Conservation (phyloP, 2,113 vertebrate species). For the Excalfactoria chinensis region DNA sequence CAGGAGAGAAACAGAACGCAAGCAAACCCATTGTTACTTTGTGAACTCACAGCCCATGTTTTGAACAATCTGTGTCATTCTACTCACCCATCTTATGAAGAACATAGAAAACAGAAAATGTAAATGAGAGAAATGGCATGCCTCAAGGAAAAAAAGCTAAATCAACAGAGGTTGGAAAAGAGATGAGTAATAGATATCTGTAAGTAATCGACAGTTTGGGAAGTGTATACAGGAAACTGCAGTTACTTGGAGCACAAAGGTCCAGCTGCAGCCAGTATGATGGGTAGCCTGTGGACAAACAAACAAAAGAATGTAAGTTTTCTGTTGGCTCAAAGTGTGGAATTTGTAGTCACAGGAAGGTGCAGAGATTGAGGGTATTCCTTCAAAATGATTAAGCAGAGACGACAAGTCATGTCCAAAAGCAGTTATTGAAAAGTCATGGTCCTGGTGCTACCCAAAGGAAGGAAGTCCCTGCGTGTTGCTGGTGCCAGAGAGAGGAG, state of each 20-base stretch:
- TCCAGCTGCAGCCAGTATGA: not conserved
- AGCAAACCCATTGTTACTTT: not conserved
- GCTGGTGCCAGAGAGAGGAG: not conserved
- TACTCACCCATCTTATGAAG: accelerated
- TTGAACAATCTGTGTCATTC: not conserved
- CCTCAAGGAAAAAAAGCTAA: not conserved
- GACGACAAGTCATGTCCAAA: not conserved
- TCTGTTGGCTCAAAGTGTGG: not conserved
- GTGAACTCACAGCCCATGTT: not conserved
- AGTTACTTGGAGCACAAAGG: not conserved
- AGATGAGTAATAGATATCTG: not conserved
- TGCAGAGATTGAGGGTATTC: not conserved
- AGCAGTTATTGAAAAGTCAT: not conserved
- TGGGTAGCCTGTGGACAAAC: not conserved
- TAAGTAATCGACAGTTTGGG: not conserved
- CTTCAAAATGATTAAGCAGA: not conserved
- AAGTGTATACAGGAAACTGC: not conserved
- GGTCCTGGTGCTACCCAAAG: not conserved
- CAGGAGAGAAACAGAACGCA: not conserved
- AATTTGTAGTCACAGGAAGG: not conserved
- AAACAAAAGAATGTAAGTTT: not conserved
- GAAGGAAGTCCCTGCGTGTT: not conserved
- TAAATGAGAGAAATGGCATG: not conserved
- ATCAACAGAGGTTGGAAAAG: not conserved
- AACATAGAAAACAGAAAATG: not conserved